Evolutionary conservation across 1,140 invertebrate genomes (phyloP), one percentile per base, ranked within the genome.

Genomic region (Trypoxylus dichotomus): DNA sequence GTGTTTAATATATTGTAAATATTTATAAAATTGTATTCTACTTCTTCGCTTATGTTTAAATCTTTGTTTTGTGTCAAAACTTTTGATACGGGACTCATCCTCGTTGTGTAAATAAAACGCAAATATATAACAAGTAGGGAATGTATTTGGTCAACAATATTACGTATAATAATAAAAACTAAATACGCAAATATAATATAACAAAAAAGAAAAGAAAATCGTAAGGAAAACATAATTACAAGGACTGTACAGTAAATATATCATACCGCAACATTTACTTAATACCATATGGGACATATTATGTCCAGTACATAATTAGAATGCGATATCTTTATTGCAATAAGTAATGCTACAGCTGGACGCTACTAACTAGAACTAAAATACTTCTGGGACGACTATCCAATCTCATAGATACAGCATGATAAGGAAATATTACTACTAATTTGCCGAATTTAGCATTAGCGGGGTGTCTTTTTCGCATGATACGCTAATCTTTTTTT

Each of bases 111-210:
- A 54, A 54, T 54, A 68, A 68, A 68, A 68, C 60, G 2, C 21
- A 27, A 27, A 7, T 13, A 68, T 24, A 15, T 68, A 68, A 68
- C 60, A 68, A 29, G 25, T 15, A 68, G 24, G 60, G 60, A 68
- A 68, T 68, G 60, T 68, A 68, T 68, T 68, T 68, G 60, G 60
- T 68, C 60, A 68, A 68, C 60, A 68, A 68, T 68, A 68, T 27
- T 15, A 68, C 11, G 27, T 11, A 68, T 24, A 68, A 24, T 68
- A 68, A 68, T 68, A 68, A 3, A 19, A 63, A 68, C 24, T 24
- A 25, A 24, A 68, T 29, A 68, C 21, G 24, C 27, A 29, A 68
- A 1, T 24, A 25, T 68, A 68, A 68, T 68, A 27, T 1, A 27
- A 27, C 27, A 68, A 27, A 68, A 25, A 19, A 11, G 13, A 68